phyloP scores from a whole-genome alignment of 2,113 vertebrate genomes.

The Speoplatyrhinus poulsoni region DNA sequence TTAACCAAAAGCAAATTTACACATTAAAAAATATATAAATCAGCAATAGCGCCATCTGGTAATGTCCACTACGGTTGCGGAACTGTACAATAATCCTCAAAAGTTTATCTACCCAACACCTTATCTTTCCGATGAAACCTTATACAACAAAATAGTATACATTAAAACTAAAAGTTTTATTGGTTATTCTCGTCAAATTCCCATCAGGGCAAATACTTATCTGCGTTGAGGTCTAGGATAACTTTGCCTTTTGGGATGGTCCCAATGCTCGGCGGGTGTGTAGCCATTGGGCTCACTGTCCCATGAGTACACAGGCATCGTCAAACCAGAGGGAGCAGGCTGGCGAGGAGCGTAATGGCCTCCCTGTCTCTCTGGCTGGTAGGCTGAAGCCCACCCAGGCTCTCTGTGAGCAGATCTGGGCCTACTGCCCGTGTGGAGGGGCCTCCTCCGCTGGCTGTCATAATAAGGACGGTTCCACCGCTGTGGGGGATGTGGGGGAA shows the following conservation, averaged over 20 bases:
- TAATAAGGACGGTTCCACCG: constrained; percentile 11
- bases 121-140: not conserved
- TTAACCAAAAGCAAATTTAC: no score
- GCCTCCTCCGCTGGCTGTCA: constrained; percentile 14
- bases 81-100: no score
- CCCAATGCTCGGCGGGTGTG: not conserved
- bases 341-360: not conserved
- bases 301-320: constrained; percentile 33
- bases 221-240: not conserved
- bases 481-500: not conserved
- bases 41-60: no score
- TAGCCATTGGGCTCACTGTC: not conserved
- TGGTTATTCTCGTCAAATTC: not conserved
- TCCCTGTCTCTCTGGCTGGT: not conserved
- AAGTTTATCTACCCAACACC: no score
- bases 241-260: not conserved
- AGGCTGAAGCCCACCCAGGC: not conserved
- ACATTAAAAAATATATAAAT: no score
- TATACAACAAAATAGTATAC: not conserved
- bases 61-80: no score
- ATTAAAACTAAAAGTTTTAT: no score
- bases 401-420: not conserved
- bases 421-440: not conserved
- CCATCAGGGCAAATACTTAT: not conserved
- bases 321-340: not conserved